Evolutionary conservation across 1,140 invertebrate species (phyloP).

Genomic region (Palaemon carinicauda): DNA sequence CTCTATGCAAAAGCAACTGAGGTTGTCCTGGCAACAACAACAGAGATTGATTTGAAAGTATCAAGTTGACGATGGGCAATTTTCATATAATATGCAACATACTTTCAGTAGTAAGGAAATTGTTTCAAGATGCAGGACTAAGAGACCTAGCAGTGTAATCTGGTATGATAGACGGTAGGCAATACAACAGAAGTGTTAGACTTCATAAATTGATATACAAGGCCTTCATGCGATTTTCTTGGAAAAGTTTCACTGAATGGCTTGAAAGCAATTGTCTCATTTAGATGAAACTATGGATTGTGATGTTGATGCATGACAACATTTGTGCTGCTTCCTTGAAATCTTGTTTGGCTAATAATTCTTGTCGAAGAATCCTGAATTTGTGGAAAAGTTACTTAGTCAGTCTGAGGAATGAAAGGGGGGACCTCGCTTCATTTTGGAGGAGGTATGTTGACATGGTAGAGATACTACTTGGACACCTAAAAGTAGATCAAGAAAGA

Average conservation of each 20-base stretch:
- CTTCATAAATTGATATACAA: slow-evolving; percentile 58
- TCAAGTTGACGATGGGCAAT: slow-evolving; percentile 54
- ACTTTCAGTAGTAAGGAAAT: slow-evolving; percentile 57
- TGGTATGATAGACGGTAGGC: slow-evolving; percentile 54
- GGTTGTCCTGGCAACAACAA: not conserved
- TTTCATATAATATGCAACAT: slow-evolving; percentile 57
- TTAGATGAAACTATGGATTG: not conserved
- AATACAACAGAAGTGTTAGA: slow-evolving; percentile 59
- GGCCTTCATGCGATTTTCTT: slow-evolving; percentile 40
- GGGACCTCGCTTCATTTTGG: slow-evolving; percentile 18
- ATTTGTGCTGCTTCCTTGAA: not conserved
- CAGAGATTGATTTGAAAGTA: not conserved
- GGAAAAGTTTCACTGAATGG: slow-evolving; percentile 37
- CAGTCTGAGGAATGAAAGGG: not conserved
- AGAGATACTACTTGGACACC: slow-evolving; percentile 17
- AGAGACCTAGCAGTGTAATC: slow-evolving; percentile 58
- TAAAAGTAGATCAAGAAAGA: not conserved
- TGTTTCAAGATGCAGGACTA: too few relatives aligned
- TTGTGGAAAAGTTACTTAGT: not conserved
- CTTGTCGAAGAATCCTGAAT: not conserved
- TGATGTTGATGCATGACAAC: not conserved
- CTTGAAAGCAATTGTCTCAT: not conserved
- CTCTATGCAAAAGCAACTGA: too few relatives aligned
- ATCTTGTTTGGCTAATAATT: not conserved
- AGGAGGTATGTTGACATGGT: slow-evolving; percentile 20